phyloP scores from a whole-genome alignment of 2,797 vertebrate genomes.

The Acipenser oxyrinchus region DNA sequence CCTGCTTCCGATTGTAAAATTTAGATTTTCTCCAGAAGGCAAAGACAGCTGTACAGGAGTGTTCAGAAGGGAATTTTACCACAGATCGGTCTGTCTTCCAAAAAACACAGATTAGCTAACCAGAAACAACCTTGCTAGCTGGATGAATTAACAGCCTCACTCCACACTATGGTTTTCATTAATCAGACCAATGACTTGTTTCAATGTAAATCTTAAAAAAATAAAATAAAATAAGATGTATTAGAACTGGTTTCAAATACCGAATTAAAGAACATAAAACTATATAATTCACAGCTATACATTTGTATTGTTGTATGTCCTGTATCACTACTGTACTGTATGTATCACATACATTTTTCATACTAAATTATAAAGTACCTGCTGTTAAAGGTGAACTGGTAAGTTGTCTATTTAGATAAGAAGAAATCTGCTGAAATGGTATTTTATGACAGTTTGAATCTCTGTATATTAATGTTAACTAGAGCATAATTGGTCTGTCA shows the following conservation, averaged over 20 bases:
- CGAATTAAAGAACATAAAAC: no score
- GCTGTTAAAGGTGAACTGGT: not conserved
- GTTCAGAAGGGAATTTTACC: constrained; percentile 16
- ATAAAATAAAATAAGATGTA: not conserved
- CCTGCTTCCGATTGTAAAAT: no score
- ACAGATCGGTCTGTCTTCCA: constrained; percentile 23
- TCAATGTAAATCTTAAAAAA: not conserved
- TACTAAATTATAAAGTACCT: no score
- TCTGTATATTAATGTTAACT: not conserved
- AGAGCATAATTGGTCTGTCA: not conserved
- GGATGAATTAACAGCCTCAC: not conserved
- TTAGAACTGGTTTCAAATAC: no score
- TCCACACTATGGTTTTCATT: not conserved
- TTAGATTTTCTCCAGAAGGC: not conserved
- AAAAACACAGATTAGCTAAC: constrained; percentile 27
- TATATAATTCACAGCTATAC: no score
- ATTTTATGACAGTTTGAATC: not conserved
- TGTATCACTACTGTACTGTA: no score
- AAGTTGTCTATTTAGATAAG: not conserved
- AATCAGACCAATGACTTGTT: not conserved
- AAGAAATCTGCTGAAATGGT: not conserved
- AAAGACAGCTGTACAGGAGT: constrained; percentile 19
- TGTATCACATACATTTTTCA: no score
- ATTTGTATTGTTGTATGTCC: no score
- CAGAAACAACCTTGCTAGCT: constrained; percentile 18